Evolutionary conservation across 2,113 vertebrate genomes (phyloP).

Genomic region (Noctilio leporinus): DNA sequence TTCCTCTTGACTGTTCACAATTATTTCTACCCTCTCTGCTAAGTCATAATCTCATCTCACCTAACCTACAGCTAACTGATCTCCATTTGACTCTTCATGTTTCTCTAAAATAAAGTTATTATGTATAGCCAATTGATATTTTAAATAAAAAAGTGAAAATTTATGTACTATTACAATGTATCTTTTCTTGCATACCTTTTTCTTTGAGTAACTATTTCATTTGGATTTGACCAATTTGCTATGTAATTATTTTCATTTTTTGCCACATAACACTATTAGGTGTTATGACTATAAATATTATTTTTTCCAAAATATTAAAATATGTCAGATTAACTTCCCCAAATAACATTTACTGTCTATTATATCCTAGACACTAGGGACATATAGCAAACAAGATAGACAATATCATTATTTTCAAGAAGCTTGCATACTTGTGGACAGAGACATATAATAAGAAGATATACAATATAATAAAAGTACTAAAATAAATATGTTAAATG

Average conservation of each 20-base stretch:
- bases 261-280: background rate
- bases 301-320: slow-evolving; percentile 3
- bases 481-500: background rate
- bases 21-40: background rate
- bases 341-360: background rate
- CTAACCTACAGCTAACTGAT: background rate
- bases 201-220: background rate
- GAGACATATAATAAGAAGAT: background rate
- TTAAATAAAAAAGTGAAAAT: background rate
- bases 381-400: background rate
- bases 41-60: background rate
- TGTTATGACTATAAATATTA: background rate
- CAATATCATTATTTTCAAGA: background rate
- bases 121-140: background rate
- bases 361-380: background rate
- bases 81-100: background rate
- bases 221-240: background rate
- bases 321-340: background rate
- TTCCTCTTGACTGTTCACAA: background rate
- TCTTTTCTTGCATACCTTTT: background rate
- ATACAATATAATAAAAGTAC: background rate
- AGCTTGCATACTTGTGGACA: background rate
- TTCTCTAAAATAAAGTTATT: background rate
- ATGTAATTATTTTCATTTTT: background rate
- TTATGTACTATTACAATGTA: background rate